Percentiles rank a stretch among this genome's conserved stretches.
Conservation (phyloP, 2,797 vertebrate genomes). For the Anguilla marmorata region DNA sequence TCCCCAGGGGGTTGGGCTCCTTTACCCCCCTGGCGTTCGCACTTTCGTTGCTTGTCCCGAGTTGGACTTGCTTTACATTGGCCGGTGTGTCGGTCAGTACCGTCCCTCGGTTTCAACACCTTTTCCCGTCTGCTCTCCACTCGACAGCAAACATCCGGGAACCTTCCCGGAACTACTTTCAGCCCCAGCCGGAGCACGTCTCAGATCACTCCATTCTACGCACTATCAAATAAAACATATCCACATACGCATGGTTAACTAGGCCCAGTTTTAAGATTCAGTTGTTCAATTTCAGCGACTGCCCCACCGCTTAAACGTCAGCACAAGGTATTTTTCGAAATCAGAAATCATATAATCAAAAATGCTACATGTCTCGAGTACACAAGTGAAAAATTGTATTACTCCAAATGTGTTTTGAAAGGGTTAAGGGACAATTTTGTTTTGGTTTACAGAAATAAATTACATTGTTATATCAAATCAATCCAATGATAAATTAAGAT, state of each 20-base stretch:
- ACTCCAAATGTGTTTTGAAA: not conserved
- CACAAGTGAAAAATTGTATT: not conserved
- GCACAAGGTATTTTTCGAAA: not conserved
- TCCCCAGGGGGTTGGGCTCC: slow-evolving; percentile 8
- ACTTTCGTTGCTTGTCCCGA: slow-evolving; percentile 27
- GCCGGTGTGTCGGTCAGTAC: slow-evolving; percentile 27
- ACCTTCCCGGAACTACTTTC: slow-evolving; percentile 77
- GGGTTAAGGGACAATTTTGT: not conserved
- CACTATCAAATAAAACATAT: slow-evolving; percentile 38
- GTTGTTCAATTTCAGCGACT: not conserved
- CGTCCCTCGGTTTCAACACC: slow-evolving; percentile 25
- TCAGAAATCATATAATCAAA: not conserved
- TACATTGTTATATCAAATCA: not conserved
- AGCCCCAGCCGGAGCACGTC: slow-evolving; percentile 69
- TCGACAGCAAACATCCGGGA: slow-evolving; percentile 56
- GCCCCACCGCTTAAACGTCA: not conserved
- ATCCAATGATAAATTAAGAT: not conserved
- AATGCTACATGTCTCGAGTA: not conserved
- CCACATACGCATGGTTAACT: slow-evolving; percentile 36
- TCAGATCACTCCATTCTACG: slow-evolving; percentile 69
- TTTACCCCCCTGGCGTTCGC: slow-evolving; percentile 20
- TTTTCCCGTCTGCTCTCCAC: slow-evolving; percentile 18
- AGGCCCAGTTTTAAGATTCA: slow-evolving; percentile 8
- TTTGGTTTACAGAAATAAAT: not conserved
- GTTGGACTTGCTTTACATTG: slow-evolving; percentile 25